These are phyloP conservation scores for Sebastes minor DNA, from an alignment of 2,797 vertebrate genomes.

Conservation along the genomic window DNA sequence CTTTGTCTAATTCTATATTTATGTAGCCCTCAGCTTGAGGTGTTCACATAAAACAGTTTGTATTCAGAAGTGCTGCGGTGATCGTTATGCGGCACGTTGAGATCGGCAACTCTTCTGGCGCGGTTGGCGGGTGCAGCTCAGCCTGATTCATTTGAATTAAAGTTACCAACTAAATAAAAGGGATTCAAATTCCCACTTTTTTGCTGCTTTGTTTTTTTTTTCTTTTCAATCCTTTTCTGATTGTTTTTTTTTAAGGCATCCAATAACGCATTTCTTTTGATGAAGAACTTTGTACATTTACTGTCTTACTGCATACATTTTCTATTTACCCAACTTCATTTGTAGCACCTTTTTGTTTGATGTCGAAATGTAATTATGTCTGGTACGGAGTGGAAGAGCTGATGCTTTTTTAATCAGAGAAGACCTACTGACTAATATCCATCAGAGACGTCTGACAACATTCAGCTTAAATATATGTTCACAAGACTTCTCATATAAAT, in stretches of 20 bases:
- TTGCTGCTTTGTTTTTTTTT: conserved; percentile 25
- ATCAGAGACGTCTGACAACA: conserved; percentile 9
- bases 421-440: neutral
- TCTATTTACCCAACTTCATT: conserved; percentile 33
- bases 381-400: neutral
- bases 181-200: conserved; percentile 62
- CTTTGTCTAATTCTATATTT: conserved; percentile 85
- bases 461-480: neutral
- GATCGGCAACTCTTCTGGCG: conserved; percentile 74
- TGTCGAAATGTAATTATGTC: conserved; percentile 55
- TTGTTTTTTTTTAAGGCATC: conserved; percentile 32
- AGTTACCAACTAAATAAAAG: conserved; percentile 74
- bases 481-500: neutral
- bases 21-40: conserved; percentile 81
- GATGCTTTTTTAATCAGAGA: conserved; percentile 41
- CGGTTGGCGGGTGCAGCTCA: conserved; percentile 62
- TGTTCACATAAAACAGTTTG: conserved; percentile 79
- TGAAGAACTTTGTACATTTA: conserved; percentile 53
- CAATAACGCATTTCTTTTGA: conserved; percentile 59
- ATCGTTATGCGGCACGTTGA: conserved; percentile 62
- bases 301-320: conserved; percentile 31
- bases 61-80: conserved; percentile 74
- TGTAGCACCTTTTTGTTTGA: conserved; percentile 53
- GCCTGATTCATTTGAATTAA: conserved; percentile 79
- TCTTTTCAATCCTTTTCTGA: conserved; percentile 32